A percentile compares a stretch with the other conserved stretches of the same genome.
phyloP scores from a whole-genome alignment of 2,888 invertebrate species.

The Dolichopus griseipennis region DNA sequence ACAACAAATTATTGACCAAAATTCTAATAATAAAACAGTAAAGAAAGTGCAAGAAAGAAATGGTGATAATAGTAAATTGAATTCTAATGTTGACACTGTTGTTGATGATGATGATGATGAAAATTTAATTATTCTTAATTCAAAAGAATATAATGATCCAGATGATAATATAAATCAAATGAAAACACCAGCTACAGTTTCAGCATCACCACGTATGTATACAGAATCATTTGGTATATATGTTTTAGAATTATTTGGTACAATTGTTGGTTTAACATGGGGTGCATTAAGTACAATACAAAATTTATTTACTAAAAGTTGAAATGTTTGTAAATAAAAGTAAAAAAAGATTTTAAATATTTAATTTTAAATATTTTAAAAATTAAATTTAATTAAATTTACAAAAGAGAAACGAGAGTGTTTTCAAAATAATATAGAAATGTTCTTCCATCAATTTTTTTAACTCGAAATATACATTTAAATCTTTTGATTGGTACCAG shows the following conservation, averaged over 20 bases:
- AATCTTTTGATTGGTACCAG: too few species aligned
- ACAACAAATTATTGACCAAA: background rate
- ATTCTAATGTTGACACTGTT: conserved; percentile 8
- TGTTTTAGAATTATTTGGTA: conserved; percentile 25
- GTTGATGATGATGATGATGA: conserved; percentile 11
- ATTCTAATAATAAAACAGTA: background rate
- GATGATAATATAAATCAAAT: background rate
- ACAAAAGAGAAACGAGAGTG: too few species aligned
- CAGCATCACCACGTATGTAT: conserved; percentile 12
- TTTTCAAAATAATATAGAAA: too few species aligned
- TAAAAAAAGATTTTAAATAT: too few species aligned
- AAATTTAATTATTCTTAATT: background rate
- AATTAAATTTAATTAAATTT: too few species aligned
- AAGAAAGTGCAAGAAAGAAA: background rate
- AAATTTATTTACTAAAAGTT: conserved; percentile 15
- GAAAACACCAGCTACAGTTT: background rate
- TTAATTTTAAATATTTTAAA: too few species aligned
- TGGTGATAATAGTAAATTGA: background rate
- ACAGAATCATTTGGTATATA: conserved; percentile 23
- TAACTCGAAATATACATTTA: too few species aligned
- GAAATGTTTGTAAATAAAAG: too few species aligned
- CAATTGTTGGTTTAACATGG: conserved; percentile 24
- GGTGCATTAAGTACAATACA: conserved; percentile 23
- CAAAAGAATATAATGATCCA: conserved; percentile 3
- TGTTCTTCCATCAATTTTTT: too few species aligned